A percentile compares a stretch with the other conserved stretches of the same genome.
These are phyloP conservation scores for Nyctibius bracteatus DNA, from an alignment of 2,113 vertebrate species.

Conservation along the genomic window DNA sequence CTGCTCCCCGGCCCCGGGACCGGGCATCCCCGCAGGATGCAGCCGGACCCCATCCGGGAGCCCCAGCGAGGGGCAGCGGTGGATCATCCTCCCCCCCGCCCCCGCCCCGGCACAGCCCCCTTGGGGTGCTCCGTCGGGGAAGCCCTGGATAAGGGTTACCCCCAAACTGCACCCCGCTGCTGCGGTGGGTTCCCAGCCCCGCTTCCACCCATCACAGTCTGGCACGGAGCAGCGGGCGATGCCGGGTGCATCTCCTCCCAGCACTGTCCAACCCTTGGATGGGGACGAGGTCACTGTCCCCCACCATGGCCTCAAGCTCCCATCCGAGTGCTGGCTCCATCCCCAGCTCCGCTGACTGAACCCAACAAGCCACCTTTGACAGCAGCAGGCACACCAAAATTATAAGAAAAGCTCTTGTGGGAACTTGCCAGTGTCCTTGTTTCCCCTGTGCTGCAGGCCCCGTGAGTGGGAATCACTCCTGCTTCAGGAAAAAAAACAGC, in stretches of 20 bases:
- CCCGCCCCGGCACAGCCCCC: background rate
- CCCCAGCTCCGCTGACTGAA: background rate
- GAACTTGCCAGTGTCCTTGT: background rate
- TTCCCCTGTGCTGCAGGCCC: background rate
- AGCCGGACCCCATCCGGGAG: too few species aligned
- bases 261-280: accelerated
- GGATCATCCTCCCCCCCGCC: background rate
- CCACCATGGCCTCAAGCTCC: background rate
- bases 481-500: background rate
- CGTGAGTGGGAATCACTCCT: background rate
- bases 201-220: accelerated
- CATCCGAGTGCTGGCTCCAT: accelerated
- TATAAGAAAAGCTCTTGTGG: background rate
- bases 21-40: too few species aligned
- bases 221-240: accelerated
- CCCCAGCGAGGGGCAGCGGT: background rate
- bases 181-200: too few species aligned
- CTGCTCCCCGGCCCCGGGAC: background rate
- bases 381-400: background rate
- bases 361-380: background rate
- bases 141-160: too few species aligned
- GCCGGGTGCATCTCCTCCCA: background rate
- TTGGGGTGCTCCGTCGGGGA: background rate
- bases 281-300: accelerated
- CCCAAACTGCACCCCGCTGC: too few species aligned